A percentile compares a stretch with the other conserved stretches of the same genome.
phyloP scores from a whole-genome alignment of 2,797 vertebrate genomes.

The Propithecus perrieri region DNA sequence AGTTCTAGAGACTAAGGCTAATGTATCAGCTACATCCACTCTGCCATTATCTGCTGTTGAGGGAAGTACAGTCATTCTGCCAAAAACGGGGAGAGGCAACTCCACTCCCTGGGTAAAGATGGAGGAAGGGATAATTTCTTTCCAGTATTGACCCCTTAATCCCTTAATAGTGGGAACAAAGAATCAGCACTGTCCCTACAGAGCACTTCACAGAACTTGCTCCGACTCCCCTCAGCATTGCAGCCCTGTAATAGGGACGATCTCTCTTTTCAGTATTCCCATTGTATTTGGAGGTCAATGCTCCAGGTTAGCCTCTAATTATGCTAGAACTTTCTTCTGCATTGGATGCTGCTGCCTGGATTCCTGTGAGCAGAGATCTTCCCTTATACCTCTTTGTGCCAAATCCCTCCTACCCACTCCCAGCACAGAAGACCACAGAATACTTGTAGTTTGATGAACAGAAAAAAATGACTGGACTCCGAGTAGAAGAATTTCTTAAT shows the following conservation, averaged over 20 bases:
- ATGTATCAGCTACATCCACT: background rate
- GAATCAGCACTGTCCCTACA: background rate
- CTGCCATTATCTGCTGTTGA: background rate
- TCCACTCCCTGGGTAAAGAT: background rate
- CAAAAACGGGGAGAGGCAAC: background rate
- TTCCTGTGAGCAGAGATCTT: background rate
- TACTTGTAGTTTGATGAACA: slow-evolving; percentile 12
- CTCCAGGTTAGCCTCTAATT: background rate
- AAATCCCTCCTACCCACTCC: background rate
- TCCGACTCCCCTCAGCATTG: background rate
- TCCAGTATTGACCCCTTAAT: background rate
- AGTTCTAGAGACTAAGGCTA: background rate
- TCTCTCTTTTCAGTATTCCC: background rate
- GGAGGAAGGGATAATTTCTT: background rate
- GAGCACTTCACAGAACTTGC: background rate
- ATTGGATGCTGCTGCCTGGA: background rate
- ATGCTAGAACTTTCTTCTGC: slow-evolving; percentile 4
- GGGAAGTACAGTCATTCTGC: background rate
- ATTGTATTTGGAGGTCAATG: background rate
- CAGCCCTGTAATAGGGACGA: background rate
- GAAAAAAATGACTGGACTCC: background rate
- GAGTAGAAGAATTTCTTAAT: slow-evolving; percentile 41
- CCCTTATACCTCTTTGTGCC: background rate
- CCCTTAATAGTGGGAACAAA: background rate
- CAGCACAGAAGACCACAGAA: background rate